phyloP scores from a whole-genome alignment of 2,113 vertebrate species.

The Charina bottae region DNA sequence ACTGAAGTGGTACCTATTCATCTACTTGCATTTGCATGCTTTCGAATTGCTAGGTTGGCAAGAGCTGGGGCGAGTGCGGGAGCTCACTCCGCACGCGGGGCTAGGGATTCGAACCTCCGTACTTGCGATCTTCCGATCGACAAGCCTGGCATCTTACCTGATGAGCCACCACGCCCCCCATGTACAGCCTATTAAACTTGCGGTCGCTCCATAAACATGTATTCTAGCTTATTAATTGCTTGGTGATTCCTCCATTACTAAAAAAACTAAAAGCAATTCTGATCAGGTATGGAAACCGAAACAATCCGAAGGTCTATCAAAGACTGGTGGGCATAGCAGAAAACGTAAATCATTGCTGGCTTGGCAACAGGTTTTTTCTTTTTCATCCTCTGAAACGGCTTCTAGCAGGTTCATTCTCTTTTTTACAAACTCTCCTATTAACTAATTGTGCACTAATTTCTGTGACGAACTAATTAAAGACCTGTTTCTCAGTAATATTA shows the following conservation, averaged over 20 bases:
- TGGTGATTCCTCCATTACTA: not conserved
- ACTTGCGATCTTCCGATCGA: too few relatives aligned
- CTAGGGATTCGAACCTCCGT: too few relatives aligned
- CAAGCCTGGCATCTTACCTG: too few relatives aligned
- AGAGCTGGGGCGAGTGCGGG: too few relatives aligned
- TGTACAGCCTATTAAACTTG: not conserved
- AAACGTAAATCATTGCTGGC: not conserved
- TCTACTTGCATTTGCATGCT: too few relatives aligned
- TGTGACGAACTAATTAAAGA: not conserved
- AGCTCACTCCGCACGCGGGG: too few relatives aligned
- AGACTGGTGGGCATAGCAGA: too few relatives aligned
- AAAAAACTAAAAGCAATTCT: not conserved
- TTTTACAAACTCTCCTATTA: not conserved
- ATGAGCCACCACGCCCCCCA: too few relatives aligned
- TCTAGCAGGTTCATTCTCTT: not conserved
- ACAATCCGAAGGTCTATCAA: not conserved
- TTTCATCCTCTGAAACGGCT: not conserved
- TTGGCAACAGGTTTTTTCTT: not conserved
- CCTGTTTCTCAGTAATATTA: not conserved
- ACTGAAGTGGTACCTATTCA: too few relatives aligned
- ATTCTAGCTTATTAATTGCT: not conserved
- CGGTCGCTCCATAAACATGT: not conserved
- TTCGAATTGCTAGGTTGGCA: too few relatives aligned
- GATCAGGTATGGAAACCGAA: not conserved
- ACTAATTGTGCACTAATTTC: not conserved